phyloP scores from a whole-genome alignment of 2,113 vertebrate species.

The Zootoca vivipara region DNA sequence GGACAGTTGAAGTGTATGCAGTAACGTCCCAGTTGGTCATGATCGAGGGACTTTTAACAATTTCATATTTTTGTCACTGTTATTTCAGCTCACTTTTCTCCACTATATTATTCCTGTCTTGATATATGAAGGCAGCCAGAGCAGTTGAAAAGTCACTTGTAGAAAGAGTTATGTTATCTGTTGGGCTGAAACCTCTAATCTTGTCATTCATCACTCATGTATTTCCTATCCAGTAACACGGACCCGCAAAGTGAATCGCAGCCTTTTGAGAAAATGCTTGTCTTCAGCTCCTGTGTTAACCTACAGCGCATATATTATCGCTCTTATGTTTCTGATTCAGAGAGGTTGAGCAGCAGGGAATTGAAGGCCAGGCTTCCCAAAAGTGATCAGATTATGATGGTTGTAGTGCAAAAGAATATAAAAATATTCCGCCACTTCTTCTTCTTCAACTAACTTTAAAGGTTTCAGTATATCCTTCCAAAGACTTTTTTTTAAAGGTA shows the following conservation, averaged over 20 bases:
- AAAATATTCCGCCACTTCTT: conserved; percentile 38
- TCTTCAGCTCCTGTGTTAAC: conserved; percentile 25
- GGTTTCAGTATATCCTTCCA: neutral
- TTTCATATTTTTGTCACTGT: conserved; percentile 6
- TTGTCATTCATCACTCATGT: neutral
- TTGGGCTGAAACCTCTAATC: conserved; percentile 16
- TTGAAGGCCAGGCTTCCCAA: conserved; percentile 15
- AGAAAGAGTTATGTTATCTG: conserved; percentile 36
- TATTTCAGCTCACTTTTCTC: conserved; percentile 1
- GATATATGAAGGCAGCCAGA: neutral
- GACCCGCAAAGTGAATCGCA: conserved; percentile 20
- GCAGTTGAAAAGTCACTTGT: conserved; percentile 10
- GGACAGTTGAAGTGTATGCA: neutral
- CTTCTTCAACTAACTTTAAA: conserved; percentile 13
- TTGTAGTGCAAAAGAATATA: conserved; percentile 1
- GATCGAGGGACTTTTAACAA: neutral
- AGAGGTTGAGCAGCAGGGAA: neutral
- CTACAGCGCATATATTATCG: neutral
- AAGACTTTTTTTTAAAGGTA: conserved; percentile 18
- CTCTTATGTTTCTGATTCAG: conserved; percentile 38
- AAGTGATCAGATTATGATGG: neutral
- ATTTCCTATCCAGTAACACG: conserved; percentile 3
- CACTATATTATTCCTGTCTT: neutral
- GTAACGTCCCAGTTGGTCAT: neutral
- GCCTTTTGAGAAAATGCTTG: neutral